phyloP scores from a whole-genome alignment of 2,888 invertebrate species.

The Drosophila infuscata region DNA sequence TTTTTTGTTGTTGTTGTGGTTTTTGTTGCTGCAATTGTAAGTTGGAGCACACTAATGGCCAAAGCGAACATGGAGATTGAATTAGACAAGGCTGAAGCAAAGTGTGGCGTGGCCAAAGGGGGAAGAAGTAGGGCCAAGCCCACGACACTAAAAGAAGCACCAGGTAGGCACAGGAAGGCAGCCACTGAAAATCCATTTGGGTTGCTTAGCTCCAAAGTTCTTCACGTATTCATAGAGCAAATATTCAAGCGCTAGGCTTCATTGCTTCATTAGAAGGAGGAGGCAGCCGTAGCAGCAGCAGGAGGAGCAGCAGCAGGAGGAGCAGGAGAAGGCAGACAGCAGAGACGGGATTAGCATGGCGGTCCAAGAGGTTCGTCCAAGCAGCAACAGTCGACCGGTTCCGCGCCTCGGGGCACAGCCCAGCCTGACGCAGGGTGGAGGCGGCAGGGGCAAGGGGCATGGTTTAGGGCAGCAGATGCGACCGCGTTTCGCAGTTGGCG shows the following conservation, averaged over 20 bases:
- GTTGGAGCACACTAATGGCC: conserved; percentile 45
- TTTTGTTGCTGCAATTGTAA: conserved; percentile 13
- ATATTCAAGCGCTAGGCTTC: conserved; percentile 57
- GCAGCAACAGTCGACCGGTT: conserved; percentile 59
- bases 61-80: conserved; percentile 71
- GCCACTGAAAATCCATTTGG: conserved; percentile 42
- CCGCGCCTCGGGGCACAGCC: conserved; percentile 37
- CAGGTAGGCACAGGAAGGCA: conserved; percentile 2
- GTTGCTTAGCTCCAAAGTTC: conserved; percentile 26
- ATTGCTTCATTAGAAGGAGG: conserved; percentile 71
- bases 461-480: conserved; percentile 34
- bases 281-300: conserved; percentile 4
- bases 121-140: conserved; percentile 1
- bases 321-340: conserved; percentile 25
- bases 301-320: conserved; percentile 33
- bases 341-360: conserved; percentile 54
- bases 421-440: conserved; percentile 25
- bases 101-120: conserved; percentile 25
- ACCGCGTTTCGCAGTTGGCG: conserved; percentile 48
- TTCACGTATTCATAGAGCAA: conserved; percentile 53
- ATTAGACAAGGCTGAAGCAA: conserved; percentile 59
- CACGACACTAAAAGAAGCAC: conserved; percentile 2
- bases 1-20: not conserved
- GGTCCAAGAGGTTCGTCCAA: conserved; percentile 18
- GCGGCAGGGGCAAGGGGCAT: not conserved